A percentile compares a stretch with the other conserved stretches of the same genome.
phyloP scores from a whole-genome alignment of 2,113 vertebrate species.

The Benitochromis conjunctus region DNA sequence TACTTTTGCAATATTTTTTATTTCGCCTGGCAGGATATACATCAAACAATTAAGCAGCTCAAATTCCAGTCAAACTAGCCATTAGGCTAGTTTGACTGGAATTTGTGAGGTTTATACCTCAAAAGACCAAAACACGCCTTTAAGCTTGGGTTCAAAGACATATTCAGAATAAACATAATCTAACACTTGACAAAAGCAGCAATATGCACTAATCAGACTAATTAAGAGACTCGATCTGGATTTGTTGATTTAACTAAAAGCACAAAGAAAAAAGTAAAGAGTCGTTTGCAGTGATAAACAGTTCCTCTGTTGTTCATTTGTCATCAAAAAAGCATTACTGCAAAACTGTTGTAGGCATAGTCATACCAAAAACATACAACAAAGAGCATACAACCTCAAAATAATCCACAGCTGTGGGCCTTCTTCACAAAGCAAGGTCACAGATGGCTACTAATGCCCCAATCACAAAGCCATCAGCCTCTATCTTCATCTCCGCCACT shows the following conservation, averaged over 20 bases:
- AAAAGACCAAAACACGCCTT: background rate
- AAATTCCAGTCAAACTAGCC: no score
- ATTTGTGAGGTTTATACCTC: background rate
- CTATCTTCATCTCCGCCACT: background rate
- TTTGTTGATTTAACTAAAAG: background rate
- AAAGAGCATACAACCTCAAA: background rate
- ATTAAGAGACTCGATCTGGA: background rate
- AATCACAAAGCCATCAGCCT: conserved; percentile 13
- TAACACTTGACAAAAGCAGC: background rate
- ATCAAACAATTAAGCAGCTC: background rate
- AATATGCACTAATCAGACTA: background rate
- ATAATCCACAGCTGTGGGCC: background rate
- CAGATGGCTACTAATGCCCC: conserved; percentile 3
- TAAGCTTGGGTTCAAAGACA: background rate
- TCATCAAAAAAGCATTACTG: background rate
- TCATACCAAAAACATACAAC: background rate
- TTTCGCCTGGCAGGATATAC: background rate
- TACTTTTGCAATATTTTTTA: background rate
- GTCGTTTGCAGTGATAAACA: background rate
- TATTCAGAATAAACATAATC: background rate
- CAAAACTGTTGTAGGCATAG: background rate
- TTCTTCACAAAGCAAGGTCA: conserved; percentile 15
- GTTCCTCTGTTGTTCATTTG: background rate
- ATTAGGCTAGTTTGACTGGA: background rate
- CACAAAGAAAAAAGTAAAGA: background rate